Base-by-base conservation (phyloP, 2,888 invertebrate genomes). In the Schrankia costaestrigalis region DNA sequence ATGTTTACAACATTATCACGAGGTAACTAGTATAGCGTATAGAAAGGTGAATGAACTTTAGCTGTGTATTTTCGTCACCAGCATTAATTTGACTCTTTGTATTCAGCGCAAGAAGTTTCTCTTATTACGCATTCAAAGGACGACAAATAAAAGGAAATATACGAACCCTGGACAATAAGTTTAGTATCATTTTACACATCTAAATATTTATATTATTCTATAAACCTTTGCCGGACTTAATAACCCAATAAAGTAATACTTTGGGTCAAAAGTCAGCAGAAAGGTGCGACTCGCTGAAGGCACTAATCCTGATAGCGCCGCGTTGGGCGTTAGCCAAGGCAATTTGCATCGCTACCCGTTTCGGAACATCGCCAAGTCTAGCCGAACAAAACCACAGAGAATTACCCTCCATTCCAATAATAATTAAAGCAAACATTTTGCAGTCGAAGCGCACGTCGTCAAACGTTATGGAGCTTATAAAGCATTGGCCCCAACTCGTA, bases 281-380 rank as follows among this genome's bases (percentile, higher is more conserved):
- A 73, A 75, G 78, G 75, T 74, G 74, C 69, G 63, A 64, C 64
- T 60, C 43, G 43, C 56, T 63, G 56, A 68, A 75, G 71, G 70
- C 61, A 68, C 59, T 68, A 70, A 66, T 60, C 65, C 68, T 68
- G 78, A 71, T 82, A 78, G 80, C 82, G 84, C 82, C 83, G 79
- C 72, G 71, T 87, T 87, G 87, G 87, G 86, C 82, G 84, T 69
- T 67, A 76, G 87, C 87, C 87, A 87, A 87, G 78, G 81, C 81
- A 87, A 87, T 87, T 87, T 87, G 86, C 87, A 87, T 86, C 84
- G 84, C 82, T 86, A 81, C 85, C 83, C 84, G 71, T 84, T 86
- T 87, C 87, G 87, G 87, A 87, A 84, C 87, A 80, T 80, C 82
- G 87, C 87, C 87, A 87, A 87, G 87, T 87, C 87, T 87, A 86